Conservation (phyloP, 2,113 vertebrate genomes). For the Channa maculata region DNA sequence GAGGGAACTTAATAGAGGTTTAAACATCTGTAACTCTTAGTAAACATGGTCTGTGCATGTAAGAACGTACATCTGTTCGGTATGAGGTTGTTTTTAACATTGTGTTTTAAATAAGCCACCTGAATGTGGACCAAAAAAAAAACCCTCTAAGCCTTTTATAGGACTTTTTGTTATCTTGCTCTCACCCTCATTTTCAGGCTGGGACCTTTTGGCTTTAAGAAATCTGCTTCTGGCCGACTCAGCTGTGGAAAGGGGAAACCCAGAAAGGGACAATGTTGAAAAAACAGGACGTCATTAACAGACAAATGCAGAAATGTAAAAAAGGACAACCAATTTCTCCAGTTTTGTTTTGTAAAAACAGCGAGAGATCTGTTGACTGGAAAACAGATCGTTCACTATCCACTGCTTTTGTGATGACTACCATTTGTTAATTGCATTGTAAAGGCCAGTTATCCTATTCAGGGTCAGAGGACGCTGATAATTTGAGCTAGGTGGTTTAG, state of each 20-base stretch:
- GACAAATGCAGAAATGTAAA: background rate
- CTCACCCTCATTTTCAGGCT: conserved; percentile 62
- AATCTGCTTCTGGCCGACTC: conserved; percentile 79
- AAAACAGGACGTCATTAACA: background rate
- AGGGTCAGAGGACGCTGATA: too few species aligned
- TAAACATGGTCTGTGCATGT: too few species aligned
- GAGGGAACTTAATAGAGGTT: too few species aligned
- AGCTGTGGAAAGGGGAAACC: conserved; percentile 29
- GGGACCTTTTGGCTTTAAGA: conserved; percentile 80
- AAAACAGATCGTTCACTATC: too few species aligned
- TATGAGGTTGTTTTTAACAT: too few species aligned
- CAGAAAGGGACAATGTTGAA: conserved; percentile 20
- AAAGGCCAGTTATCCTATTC: background rate
- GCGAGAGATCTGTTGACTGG: too few species aligned
- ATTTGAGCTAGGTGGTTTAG: too few species aligned
- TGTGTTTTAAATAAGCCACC: too few species aligned
- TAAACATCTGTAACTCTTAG: too few species aligned
- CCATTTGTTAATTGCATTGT: background rate
- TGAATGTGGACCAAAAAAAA: background rate
- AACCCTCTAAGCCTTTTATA: conserved; percentile 63
- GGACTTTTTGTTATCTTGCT: conserved; percentile 56
- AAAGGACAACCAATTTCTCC: too few species aligned
- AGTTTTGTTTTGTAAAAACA: too few species aligned
- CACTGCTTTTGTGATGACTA: background rate
- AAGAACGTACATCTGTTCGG: too few species aligned